phyloP scores from a whole-genome alignment of 2,888 invertebrate species.

The Drosophila kambysellisi region DNA sequence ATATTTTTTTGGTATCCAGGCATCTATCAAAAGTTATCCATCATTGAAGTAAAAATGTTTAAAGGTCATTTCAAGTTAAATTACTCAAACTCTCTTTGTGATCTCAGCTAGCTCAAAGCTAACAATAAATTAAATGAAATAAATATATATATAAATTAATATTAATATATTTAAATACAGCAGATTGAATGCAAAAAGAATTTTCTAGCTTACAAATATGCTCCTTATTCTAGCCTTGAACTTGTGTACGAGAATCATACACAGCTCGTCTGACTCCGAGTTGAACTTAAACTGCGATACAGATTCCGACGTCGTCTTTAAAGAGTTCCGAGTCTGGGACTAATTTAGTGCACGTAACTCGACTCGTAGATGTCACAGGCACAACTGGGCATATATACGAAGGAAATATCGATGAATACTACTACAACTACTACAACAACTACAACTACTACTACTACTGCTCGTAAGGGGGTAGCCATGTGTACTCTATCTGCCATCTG shows the following conservation, averaged over 20 bases:
- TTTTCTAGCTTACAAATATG: not conserved
- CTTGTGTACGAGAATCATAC: constrained; percentile 15
- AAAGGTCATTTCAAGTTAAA: not conserved
- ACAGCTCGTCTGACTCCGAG: constrained; percentile 4
- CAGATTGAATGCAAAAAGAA: not conserved
- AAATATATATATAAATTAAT: too few relatives aligned
- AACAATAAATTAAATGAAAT: not conserved
- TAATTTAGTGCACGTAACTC: constrained; percentile 68
- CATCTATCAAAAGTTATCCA: not conserved
- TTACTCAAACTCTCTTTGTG: not conserved
- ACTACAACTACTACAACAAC: constrained; percentile 22
- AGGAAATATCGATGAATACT: constrained; percentile 35
- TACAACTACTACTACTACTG: constrained; percentile 36
- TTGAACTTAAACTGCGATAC: constrained; percentile 7
- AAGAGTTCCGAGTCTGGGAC: constrained; percentile 52
- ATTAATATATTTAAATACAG: not conserved
- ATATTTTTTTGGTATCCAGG: not conserved
- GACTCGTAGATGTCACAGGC: constrained; percentile 57
- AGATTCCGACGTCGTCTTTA: constrained; percentile 18
- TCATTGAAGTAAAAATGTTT: not conserved
- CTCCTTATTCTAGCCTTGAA: not conserved
- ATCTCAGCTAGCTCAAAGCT: not conserved
- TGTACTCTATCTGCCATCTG: constrained; percentile 72
- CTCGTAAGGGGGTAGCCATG: constrained; percentile 48
- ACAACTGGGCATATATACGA: not conserved